phyloP scores from a whole-genome alignment of 2,113 vertebrate genomes.

The Stictonetta naevosa region DNA sequence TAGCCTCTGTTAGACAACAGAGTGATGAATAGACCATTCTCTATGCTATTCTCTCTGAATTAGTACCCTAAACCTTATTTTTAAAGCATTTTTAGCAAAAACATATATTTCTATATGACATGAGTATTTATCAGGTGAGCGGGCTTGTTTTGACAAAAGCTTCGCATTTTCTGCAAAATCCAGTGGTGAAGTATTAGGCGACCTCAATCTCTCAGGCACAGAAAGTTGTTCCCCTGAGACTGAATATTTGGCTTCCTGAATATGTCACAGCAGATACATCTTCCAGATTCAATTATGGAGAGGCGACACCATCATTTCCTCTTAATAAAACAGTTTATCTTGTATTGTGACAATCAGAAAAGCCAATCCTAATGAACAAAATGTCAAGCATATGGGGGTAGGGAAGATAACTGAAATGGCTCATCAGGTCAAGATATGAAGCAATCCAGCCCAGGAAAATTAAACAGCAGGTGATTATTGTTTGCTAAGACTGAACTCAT shows the following conservation, averaged over 20 bases:
- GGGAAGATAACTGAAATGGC: conserved; percentile 65
- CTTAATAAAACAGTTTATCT: conserved; percentile 82
- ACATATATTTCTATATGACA: conserved; percentile 78
- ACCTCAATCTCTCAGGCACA: conserved; percentile 23
- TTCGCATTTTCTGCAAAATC: conserved; percentile 31
- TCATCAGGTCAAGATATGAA: conserved; percentile 42
- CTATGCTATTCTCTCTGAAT: conserved; percentile 77
- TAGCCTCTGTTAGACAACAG: background rate
- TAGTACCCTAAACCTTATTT: conserved; percentile 80
- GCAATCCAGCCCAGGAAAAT: conserved; percentile 56
- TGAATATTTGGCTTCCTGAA: conserved; percentile 71
- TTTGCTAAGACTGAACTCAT: conserved; percentile 77
- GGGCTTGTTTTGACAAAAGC: conserved; percentile 55
- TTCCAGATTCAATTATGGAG: conserved; percentile 79
- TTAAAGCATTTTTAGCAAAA: conserved; percentile 75
- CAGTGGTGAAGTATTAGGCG: conserved; percentile 9
- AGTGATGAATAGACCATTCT: conserved; percentile 77
- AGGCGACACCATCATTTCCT: conserved; percentile 64
- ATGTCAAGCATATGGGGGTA: conserved; percentile 62
- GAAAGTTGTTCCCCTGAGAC: conserved; percentile 39
- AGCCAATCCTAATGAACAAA: conserved; percentile 76
- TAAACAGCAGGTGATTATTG: conserved; percentile 68
- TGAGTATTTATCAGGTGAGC: conserved; percentile 77
- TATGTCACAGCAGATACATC: conserved; percentile 67
- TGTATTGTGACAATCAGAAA: conserved; percentile 71